Conservation (phyloP, 2,888 invertebrate species). For the Lamellibrachia satsuma region DNA sequence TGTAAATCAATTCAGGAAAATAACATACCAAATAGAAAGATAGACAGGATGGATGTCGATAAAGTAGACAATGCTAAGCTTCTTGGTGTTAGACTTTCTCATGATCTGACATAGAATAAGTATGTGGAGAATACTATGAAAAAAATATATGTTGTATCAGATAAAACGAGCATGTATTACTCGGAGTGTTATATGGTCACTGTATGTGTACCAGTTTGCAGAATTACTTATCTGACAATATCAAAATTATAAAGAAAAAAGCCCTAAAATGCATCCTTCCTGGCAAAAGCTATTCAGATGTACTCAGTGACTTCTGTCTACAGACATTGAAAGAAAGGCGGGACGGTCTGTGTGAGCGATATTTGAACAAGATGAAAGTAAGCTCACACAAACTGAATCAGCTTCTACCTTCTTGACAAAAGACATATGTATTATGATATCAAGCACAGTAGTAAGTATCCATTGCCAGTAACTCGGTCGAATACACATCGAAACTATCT, state of each 20-base stretch:
- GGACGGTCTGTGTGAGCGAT: not conserved
- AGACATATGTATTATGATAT: not conserved
- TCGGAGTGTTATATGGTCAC: not conserved
- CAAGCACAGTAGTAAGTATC: not conserved
- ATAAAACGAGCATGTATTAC: not conserved
- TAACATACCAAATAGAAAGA: not conserved
- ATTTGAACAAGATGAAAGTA: not conserved
- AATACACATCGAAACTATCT: not conserved
- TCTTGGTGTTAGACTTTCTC: not conserved
- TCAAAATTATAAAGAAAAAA: not conserved
- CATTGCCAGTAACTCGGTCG: not conserved
- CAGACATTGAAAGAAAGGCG: not conserved
- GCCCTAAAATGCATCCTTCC: not conserved
- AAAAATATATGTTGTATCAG: not conserved
- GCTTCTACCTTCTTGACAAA: not conserved
- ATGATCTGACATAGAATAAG: not conserved
- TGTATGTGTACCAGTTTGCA: not conserved
- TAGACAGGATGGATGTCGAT: not conserved
- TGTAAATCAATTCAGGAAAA: not conserved
- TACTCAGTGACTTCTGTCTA: not conserved
- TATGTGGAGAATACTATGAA: not conserved
- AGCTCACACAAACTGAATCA: not conserved
- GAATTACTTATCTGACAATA: not conserved
- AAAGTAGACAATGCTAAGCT: not conserved
- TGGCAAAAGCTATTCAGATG: not conserved